These are phyloP conservation scores for Orientallactaga bullata DNA, from an alignment of 2,113 vertebrate species.

Conservation along the genomic window DNA sequence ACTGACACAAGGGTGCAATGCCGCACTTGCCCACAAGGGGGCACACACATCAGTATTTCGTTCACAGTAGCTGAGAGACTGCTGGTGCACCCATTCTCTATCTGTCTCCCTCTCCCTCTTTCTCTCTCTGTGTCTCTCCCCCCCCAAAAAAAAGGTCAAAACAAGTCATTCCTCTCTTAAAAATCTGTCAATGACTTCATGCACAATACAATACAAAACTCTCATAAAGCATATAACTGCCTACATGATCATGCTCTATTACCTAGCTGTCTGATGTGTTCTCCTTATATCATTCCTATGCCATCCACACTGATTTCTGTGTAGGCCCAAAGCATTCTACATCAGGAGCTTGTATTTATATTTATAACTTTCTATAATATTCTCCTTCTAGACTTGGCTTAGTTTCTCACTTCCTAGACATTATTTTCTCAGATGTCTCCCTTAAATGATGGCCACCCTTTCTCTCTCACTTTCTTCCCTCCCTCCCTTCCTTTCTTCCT, in stretches of 20 bases:
- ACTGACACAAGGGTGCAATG: too few species aligned
- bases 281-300: not conserved
- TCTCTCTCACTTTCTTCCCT: too few species aligned
- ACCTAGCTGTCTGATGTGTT: not conserved
- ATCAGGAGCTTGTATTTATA: not conserved
- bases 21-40: too few species aligned
- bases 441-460: not conserved
- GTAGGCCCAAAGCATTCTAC: not conserved
- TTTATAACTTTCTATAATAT: not conserved
- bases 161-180: not conserved
- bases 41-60: too few species aligned
- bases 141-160: too few species aligned
- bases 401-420: not conserved
- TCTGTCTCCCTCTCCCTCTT: too few species aligned
- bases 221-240: not conserved
- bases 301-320: not conserved
- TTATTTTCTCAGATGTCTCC: not conserved
- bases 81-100: too few species aligned
- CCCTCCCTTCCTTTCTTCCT: too few species aligned
- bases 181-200: slow-evolving; percentile 18
- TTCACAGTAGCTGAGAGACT: too few species aligned
- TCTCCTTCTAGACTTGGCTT: not conserved
- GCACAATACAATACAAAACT: not conserved
- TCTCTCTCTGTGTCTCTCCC: too few species aligned
- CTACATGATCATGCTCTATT: not conserved